A percentile compares a stretch with the other conserved stretches of the same genome.
These are phyloP conservation scores for Plagodis dolabraria DNA, from an alignment of 2,888 invertebrate species.

Conservation along the genomic window DNA sequence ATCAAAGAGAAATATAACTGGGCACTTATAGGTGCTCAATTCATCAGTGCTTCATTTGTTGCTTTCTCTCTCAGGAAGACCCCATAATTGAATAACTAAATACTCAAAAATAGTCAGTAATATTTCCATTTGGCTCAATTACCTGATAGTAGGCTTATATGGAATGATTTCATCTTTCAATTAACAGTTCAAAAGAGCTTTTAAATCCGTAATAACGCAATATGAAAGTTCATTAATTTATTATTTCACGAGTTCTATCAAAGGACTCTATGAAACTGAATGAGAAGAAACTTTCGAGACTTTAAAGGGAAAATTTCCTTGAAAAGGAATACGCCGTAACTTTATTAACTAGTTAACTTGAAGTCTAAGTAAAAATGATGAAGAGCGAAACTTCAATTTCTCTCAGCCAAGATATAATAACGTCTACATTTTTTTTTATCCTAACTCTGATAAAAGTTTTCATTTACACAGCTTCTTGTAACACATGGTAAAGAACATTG, in stretches of 20 bases:
- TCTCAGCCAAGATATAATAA: not conserved
- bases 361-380: slow-evolving; percentile 9
- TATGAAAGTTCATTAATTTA: slow-evolving; percentile 48
- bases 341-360: slow-evolving; percentile 11
- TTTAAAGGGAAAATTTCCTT: slow-evolving; percentile 27
- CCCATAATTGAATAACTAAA: too few species aligned
- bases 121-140: not conserved
- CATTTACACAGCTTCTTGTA: too few species aligned
- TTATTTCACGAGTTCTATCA: slow-evolving; percentile 44
- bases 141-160: not conserved
- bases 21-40: too few species aligned
- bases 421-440: not conserved
- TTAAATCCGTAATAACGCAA: slow-evolving; percentile 36
- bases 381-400: slow-evolving; percentile 4
- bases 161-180: too few species aligned
- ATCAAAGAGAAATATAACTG: too few species aligned
- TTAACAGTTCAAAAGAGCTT: not conserved
- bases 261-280: slow-evolving; percentile 37
- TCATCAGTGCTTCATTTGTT: too few species aligned
- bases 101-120: not conserved
- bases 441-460: not conserved
- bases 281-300: slow-evolving; percentile 38
- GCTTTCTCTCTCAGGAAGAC: too few species aligned
- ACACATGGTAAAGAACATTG: too few species aligned
- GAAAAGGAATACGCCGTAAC: slow-evolving; percentile 20